Percentiles rank a stretch among this genome's conserved stretches.
Conservation (phyloP, 2,797 vertebrate genomes). For the Lepilemur septentrionalis region DNA sequence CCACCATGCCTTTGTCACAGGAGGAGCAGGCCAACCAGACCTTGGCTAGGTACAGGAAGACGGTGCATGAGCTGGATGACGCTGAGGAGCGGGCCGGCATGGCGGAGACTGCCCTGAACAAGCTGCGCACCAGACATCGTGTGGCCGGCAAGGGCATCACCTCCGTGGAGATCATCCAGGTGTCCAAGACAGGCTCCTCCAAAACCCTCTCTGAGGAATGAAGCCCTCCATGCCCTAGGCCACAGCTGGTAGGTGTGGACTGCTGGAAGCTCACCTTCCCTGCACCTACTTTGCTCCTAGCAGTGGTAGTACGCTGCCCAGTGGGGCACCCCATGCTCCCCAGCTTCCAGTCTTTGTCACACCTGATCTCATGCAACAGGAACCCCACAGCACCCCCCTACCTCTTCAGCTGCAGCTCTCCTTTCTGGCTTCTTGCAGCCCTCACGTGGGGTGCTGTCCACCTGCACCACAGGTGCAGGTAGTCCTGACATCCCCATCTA, state of each 20-base stretch:
- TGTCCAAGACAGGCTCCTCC: slow-evolving; percentile 76
- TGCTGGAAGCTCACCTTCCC: slow-evolving; percentile 8
- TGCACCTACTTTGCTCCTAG: neutral
- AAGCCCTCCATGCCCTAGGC: neutral
- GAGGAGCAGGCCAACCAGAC: slow-evolving; percentile 86
- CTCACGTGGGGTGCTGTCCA: fast-evolving
- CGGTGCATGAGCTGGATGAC: slow-evolving; percentile 78
- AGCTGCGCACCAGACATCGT: slow-evolving; percentile 81
- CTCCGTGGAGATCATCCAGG: slow-evolving; percentile 84
- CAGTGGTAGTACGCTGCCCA: neutral
- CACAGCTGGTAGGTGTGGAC: neutral
- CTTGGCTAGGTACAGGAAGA: slow-evolving; percentile 84
- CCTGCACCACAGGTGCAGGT: neutral
- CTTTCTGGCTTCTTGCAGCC: neutral
- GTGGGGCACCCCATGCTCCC: neutral
- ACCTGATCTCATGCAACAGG: neutral
- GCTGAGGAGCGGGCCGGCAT: slow-evolving; percentile 82
- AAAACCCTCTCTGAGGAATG: slow-evolving; percentile 78
- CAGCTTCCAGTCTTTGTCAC: neutral
- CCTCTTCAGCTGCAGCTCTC: neutral
- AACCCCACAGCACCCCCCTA: neutral
- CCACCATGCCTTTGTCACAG: slow-evolving; percentile 19
- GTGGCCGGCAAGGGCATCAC: slow-evolving; percentile 81
- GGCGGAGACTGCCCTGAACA: slow-evolving; percentile 84
- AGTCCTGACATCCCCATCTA: neutral